phyloP scores from a whole-genome alignment of 2,888 invertebrate genomes.

The Ormyrus labotus region DNA sequence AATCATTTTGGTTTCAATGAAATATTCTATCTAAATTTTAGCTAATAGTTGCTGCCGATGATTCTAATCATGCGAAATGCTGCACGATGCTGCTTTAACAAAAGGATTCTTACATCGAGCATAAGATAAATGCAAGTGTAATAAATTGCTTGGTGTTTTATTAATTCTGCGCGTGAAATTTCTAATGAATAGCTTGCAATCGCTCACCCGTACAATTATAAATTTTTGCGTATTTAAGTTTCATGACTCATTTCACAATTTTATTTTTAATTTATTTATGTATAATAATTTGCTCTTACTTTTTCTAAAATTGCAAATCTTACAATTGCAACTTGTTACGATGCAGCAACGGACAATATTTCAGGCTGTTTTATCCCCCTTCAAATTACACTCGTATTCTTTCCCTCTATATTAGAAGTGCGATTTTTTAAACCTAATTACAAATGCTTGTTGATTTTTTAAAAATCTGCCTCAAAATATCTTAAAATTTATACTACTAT shows the following conservation, averaged over 20 bases:
- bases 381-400: neutral
- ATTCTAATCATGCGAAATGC: constrained; percentile 1
- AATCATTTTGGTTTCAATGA: constrained; percentile 25
- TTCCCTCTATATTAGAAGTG: constrained; percentile 16
- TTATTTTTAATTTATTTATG: neutral
- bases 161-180: constrained; percentile 10
- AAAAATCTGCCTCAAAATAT: constrained; percentile 54
- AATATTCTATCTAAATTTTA: constrained; percentile 3
- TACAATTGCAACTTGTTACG: constrained; percentile 5
- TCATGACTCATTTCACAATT: constrained; percentile 5
- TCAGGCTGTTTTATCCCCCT: neutral
- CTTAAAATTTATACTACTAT: constrained; percentile 30
- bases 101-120: constrained; percentile 17
- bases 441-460: constrained; percentile 25
- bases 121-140: constrained; percentile 16
- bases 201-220: constrained; percentile 12
- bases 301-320: neutral
- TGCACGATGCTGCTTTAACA: constrained; percentile 5
- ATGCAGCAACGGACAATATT: constrained; percentile 2
- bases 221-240: constrained; percentile 4
- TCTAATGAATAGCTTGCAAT: neutral
- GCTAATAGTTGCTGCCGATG: neutral
- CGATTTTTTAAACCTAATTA: constrained; percentile 40
- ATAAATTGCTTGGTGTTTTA: constrained; percentile 35
- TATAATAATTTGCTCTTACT: too few relatives aligned